A percentile compares a stretch with the other conserved stretches of the same genome.
phyloP scores from a whole-genome alignment of 2,888 invertebrate genomes.

The Disparrhopalites patrizii region DNA sequence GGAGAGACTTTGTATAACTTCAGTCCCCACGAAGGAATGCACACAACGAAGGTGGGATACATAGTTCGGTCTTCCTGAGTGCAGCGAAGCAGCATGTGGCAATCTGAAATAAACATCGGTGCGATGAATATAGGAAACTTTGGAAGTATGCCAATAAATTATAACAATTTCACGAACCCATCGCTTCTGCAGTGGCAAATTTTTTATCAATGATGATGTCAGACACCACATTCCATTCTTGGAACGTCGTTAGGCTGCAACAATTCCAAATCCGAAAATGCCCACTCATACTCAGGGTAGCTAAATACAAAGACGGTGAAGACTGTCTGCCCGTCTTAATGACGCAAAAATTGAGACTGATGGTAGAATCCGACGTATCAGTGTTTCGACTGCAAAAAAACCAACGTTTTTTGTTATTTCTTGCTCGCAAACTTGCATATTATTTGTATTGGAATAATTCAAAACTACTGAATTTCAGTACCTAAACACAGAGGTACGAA shows the following conservation, averaged over 20 bases:
- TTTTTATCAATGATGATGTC: conserved; percentile 39
- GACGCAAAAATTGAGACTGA: conserved; percentile 42
- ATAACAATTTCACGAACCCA: conserved; percentile 8
- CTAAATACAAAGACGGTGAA: conserved; percentile 34
- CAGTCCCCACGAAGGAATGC: conserved; percentile 43
- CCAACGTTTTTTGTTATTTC: neutral
- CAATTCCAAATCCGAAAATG: conserved; percentile 40
- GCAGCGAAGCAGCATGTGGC: conserved; percentile 40
- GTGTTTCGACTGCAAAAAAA: conserved; percentile 19
- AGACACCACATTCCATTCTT: conserved; percentile 35
- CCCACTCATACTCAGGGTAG: conserved; percentile 46
- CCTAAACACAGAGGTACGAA: conserved; percentile 38
- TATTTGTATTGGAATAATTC: neutral
- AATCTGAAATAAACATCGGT: conserved; percentile 30
- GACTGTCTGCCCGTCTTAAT: conserved; percentile 26
- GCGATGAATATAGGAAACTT: neutral
- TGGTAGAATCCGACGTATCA: conserved; percentile 38
- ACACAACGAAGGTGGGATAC: conserved; percentile 42
- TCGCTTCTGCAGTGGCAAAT: conserved; percentile 31
- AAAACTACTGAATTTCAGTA: conserved; percentile 7
- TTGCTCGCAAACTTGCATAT: neutral
- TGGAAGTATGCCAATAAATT: neutral
- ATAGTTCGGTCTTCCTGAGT: conserved; percentile 28
- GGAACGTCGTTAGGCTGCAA: conserved; percentile 30
- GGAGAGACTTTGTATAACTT: conserved; percentile 34